Conservation (phyloP, 2,888 invertebrate species). For the Stenodema calcarata region DNA sequence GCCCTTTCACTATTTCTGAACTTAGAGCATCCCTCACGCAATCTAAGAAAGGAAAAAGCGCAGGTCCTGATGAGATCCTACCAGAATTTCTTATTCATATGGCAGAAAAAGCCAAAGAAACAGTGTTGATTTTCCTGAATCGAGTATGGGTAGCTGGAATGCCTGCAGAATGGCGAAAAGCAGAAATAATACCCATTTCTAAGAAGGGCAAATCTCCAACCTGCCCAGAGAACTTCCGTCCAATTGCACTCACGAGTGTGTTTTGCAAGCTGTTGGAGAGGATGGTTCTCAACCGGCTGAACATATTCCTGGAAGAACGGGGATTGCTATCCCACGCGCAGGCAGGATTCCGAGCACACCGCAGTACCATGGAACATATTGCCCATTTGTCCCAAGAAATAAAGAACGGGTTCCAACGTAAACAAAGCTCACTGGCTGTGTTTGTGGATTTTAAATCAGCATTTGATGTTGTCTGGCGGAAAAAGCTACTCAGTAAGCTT, state of each 20-base stretch:
- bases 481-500: slow-evolving; percentile 1
- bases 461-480: slow-evolving; percentile 10
- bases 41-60: neutral
- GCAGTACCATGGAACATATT: slow-evolving; percentile 10
- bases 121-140: neutral
- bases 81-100: neutral
- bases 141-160: neutral
- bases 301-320: slow-evolving; percentile 10
- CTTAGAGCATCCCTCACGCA: neutral
- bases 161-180: neutral
- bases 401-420: too few species aligned
- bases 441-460: slow-evolving; percentile 10
- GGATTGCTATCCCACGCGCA: slow-evolving; percentile 7
- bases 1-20: neutral
- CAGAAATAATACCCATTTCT: neutral
- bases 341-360: slow-evolving; percentile 10
- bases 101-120: neutral
- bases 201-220: neutral
- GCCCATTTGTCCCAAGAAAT: slow-evolving; percentile 10
- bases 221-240: neutral
- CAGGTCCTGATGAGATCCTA: too few species aligned
- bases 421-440: slow-evolving; percentile 10
- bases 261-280: slow-evolving; percentile 10
- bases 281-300: slow-evolving; percentile 1
- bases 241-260: neutral